Evolutionary conservation across 2,113 vertebrate genomes (phyloP), one percentile per base, ranked within the genome.

Genomic region (Noctilio leporinus): DNA sequence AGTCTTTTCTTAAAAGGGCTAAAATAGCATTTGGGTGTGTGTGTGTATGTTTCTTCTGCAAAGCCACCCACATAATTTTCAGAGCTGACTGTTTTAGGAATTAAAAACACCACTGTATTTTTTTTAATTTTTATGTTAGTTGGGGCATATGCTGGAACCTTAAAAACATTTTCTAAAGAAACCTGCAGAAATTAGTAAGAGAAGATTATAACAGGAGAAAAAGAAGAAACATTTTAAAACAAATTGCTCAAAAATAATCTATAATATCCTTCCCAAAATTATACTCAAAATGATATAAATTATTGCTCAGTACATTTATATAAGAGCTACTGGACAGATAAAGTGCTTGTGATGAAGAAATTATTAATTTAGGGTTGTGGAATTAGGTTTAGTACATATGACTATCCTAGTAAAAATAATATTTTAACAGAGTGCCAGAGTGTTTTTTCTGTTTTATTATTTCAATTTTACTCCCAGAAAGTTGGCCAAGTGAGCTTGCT

Each of bases 381-480:
- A 86, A 96, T 92, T 94, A 62, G 92, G 20, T 22, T 83, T 76
- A 38, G 45, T 19, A 83, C 93, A 96, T 62, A 92, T 94, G 76
- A 97, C 40, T 81, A 91, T 94, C 94, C 94, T 82, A 65, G 69
- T 83, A 91, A 97, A 88, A 97, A 40, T 69, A 53, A 45, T 93
- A 64, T 96, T 93, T 95, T 97, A 76, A 51, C 15, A 81, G 86
- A 97, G 90, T 86, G 16, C 24, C 45, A 91, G 84, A 95, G 43
- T 47, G 53, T 76, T 97, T 80, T 67, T 97, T 96, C 87, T 97
- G 0, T 0, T 95, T 94, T 96, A 89, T 86, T 97, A 96, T 93
- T 96, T 97, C 82, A 88, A 91, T 96, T 98, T 97, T 96, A 93
- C 35, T 97, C 65, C 73, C 59, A 70, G 70, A 28, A 90, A 97